Evolutionary conservation across 2,888 invertebrate species (phyloP), one percentile per base, ranked within the genome.

Genomic region (Phengaris arion): DNA sequence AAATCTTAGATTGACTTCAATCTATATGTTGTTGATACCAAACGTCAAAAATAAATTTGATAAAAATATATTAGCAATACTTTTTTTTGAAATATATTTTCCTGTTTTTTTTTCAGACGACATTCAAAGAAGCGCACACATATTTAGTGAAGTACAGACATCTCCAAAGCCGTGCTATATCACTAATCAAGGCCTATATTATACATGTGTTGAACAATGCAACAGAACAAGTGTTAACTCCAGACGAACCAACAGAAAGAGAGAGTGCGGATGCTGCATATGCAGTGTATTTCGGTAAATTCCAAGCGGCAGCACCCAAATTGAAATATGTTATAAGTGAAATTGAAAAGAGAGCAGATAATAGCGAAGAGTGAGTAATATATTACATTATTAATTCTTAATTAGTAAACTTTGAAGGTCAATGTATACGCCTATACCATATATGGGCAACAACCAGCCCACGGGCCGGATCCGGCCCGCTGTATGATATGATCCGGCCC

Each of bases 271-370:
- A 97, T 81, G 95, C 96, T 0, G 96, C 96, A 52, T 97, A 95
- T 92, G 98, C 96, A 72, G 95, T 95, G 55, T 99, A 98, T 85
- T 99, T 99, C 85, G 99, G 99, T 0, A 98, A 98, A 90, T 99
- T 99, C 87, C 97, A 98, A 86, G 97, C 98, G 0, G 97, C 97
- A n/a, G 96, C 99, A 0, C 96, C 97, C 0, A 97, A 98, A 85
- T 94, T 98, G 0, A 97, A 95, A 82, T 95, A 96, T 77, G 95
- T 99, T 9, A 96, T 98, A 68, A 95, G 96, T 78, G 96, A 98
- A 82, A 94, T 99, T 48, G 99, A 99, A 88, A 93, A 94, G 1
- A 94, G 98, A 75, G 94, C 96, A 0, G 95, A 96, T 74, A 95
- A 94, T 77, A 96, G 96, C 85, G 92, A 95, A 59, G 97, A 98